Evolutionary conservation across 2,797 vertebrate genomes (phyloP).

Genomic region (Sebastes minor): DNA sequence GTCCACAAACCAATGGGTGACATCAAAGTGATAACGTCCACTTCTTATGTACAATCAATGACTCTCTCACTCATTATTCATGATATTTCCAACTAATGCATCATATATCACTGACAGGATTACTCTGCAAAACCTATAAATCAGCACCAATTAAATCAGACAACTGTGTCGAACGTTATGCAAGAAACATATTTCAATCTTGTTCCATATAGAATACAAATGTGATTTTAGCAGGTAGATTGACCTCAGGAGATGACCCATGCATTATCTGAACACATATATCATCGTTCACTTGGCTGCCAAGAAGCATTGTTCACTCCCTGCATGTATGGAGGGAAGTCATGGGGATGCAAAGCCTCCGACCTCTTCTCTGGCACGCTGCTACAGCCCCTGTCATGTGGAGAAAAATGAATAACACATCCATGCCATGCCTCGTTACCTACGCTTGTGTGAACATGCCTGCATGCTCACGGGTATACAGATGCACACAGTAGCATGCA

Average conservation of each 20-base stretch:
- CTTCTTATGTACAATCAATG: too few species aligned
- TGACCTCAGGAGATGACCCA: neutral
- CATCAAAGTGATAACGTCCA: too few species aligned
- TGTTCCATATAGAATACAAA: neutral
- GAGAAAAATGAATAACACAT: constrained; percentile 60
- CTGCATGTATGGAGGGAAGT: constrained; percentile 17
- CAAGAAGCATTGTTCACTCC: constrained; percentile 34
- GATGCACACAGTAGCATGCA: constrained; percentile 22
- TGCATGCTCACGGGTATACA: constrained; percentile 2
- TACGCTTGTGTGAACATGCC: constrained; percentile 39
- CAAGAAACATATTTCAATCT: neutral
- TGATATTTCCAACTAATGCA: neutral
- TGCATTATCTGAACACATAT: neutral
- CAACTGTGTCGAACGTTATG: neutral
- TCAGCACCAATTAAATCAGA: neutral
- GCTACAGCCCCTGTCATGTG: constrained; percentile 42
- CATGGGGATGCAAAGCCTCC: constrained; percentile 1
- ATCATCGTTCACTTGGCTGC: constrained; percentile 2
- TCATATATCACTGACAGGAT: neutral
- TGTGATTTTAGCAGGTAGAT: neutral
- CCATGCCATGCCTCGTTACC: constrained; percentile 41
- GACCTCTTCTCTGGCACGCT: constrained; percentile 28
- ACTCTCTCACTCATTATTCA: too few species aligned
- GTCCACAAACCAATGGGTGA: too few species aligned
- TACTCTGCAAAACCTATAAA: neutral